Base-by-base conservation (phyloP, 2,888 invertebrate genomes). In the Drosophila multiciliata region DNA sequence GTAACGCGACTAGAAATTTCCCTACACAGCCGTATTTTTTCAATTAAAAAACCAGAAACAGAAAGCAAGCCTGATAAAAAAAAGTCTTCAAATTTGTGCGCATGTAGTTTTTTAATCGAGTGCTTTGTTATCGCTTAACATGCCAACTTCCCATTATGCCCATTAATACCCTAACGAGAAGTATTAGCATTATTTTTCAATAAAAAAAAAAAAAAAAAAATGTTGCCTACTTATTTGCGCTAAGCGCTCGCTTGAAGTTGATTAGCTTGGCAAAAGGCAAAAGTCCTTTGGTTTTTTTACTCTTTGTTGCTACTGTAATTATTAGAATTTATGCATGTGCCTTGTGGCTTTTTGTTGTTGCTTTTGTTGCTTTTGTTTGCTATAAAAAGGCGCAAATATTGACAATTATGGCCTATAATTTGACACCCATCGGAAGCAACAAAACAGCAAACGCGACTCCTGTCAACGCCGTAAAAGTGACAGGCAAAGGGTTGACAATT, bases 321-420 rank as follows among this genome's bases (percentile, higher is more conserved):
- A 90, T 90, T 89, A 82, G 83, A 83, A 80, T 88, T 87, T 83
- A 87, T 81, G 82, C 80, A 80, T 75, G 78, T 67, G 20, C 26
- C 55, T 29, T 42, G 49, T 48, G 57, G 40, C 55, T 57, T 60
- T n/a, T 61, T 66, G 38, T 29, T 55, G 59, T 29, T 53, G 17
- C 42, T 52, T 15, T 29, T 55, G 59, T 29, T 53, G 17, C 42
- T 52, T 15, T 64, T 67, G 76, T 66, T 66, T 65, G 45, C 62
- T 62, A 62, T 75, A 73, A 73, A 73, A 59, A 62, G 66, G 74
- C 78, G 74, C 79, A 90, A 90, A 89, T 90, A 89, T 89, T 89
- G 90, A 85, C 88, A 89, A 87, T 89, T 87, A 83, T 90, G 89
- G 88, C 88, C 86, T 88, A 90, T 88, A 90, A 89, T 88, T 88